Evolutionary conservation across 2,888 invertebrate species (phyloP), one percentile per base, ranked within the genome.

Genomic region (Lymantria monacha): DNA sequence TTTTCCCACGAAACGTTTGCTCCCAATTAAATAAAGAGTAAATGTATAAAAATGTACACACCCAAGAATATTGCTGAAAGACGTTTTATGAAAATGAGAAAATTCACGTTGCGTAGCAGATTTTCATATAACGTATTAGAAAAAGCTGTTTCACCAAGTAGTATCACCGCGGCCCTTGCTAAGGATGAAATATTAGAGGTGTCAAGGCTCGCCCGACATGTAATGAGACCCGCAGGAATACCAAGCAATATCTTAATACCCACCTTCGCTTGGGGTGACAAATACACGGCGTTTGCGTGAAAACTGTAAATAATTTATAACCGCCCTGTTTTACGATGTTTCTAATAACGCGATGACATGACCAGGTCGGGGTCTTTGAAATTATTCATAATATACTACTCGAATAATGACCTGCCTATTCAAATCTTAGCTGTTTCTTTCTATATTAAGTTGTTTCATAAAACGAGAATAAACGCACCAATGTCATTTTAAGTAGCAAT

Each of bases 171-270:
- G 68, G 69, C 62, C 68, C 68, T 68, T 66, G 74, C 73, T 83
- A 82, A 81, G 77, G 77, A 84, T 88, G 81, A 89, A 85, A 88
- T 87, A 88, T 89, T 81, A 76, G 76, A 79, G 78, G 83, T 81
- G 83, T 83, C 79, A 76, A 71, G 75, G 76, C 78, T 74, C 79
- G 72, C 81, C 79, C 76, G 66, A 72, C 74, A 71, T 66, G 77
- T 90, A 88, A 90, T 86, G 90, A 91, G 88, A 70, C 90, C 87
- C 88, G 64, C 66, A 80, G 88, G 91, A 86, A 84, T 86, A 86
- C 80, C 79, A 77, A 83, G 88, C 87, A 90, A 90, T 90, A 88
- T 89, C 90, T 85, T 91, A 89, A 89, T 88, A 90, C 82, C 80
- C 73, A 77, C 81, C 84, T 73, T 75, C 79, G 81, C 79, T 79